Percentiles rank a stretch among this genome's conserved stretches.
phyloP scores from a whole-genome alignment of 2,113 vertebrate species.

The Hemicordylus capensis region DNA sequence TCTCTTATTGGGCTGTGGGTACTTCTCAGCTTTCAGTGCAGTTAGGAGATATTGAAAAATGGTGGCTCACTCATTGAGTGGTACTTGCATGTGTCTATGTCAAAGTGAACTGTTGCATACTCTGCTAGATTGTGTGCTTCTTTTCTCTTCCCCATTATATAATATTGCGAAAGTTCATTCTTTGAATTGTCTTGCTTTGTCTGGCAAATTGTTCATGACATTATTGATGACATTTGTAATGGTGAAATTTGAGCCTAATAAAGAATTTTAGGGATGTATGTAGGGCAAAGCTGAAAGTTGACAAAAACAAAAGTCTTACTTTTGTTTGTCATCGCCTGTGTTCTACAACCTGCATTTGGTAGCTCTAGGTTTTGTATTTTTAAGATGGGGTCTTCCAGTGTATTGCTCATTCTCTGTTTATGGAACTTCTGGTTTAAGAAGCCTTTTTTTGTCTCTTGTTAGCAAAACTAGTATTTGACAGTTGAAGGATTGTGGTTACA shows the following conservation, averaged over 20 bases:
- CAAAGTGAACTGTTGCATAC: background rate
- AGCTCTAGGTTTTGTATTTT: constrained; percentile 65
- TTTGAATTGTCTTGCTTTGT: background rate
- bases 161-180: background rate
- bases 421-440: constrained; percentile 66
- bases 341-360: constrained; percentile 33
- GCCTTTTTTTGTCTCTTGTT: constrained; percentile 39
- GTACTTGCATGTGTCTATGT: background rate
- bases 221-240: background rate
- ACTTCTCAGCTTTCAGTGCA: background rate
- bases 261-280: background rate
- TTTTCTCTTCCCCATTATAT: too few species aligned
- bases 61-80: background rate
- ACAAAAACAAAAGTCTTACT: background rate
- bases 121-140: background rate
- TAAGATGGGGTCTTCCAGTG: constrained; percentile 43
- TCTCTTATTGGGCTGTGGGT: background rate
- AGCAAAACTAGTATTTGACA: constrained; percentile 53
- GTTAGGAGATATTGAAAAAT: background rate
- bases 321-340: background rate
- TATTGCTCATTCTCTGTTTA: constrained; percentile 34
- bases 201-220: background rate
- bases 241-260: background rate
- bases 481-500: constrained; percentile 73
- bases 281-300: background rate